These are phyloP conservation scores for Archegozetes longisetosus DNA, from an alignment of 1,140 invertebrate species.

Conservation along the genomic window DNA sequence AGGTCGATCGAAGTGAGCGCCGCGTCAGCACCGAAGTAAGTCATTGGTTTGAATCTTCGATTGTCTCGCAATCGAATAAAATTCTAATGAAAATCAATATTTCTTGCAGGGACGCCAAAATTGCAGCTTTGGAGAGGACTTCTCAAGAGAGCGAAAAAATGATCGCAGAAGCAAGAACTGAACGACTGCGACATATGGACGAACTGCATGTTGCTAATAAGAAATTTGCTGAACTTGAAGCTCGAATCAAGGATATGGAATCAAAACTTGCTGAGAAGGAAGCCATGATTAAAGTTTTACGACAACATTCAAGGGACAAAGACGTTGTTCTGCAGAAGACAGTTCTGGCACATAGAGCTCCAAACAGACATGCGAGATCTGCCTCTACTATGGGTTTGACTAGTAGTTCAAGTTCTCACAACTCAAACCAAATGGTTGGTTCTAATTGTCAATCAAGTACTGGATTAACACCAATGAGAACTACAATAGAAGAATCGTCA, in stretches of 20 bases:
- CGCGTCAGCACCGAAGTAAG: conserved; percentile 62
- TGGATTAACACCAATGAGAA: neutral
- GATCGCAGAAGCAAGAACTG: conserved; percentile 63
- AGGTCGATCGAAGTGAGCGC: conserved; percentile 66
- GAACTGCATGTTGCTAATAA: conserved; percentile 62
- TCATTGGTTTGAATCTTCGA: conserved; percentile 16
- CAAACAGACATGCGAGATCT: conserved; percentile 19
- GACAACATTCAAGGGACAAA: conserved; percentile 26
- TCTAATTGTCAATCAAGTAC: neutral
- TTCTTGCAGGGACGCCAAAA: conserved; percentile 54
- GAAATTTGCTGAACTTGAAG: conserved; percentile 63
- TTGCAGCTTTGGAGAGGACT: conserved; percentile 64
- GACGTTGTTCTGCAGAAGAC: conserved; percentile 43
- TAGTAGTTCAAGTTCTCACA: conserved; percentile 7
- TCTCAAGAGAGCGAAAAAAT: conserved; percentile 70
- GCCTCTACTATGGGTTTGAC: conserved; percentile 21
- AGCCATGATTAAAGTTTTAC: conserved; percentile 64
- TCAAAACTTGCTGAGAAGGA: conserved; percentile 71
- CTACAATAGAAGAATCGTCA: neutral
- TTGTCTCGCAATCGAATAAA: neutral
- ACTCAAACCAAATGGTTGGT: conserved; percentile 35
- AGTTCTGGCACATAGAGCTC: conserved; percentile 17
- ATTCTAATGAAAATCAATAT: neutral
- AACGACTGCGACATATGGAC: conserved; percentile 61
- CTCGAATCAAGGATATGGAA: conserved; percentile 69